Evolutionary conservation across 2,888 invertebrate species (phyloP).

Genomic region (Didymodactylos carnosus): DNA sequence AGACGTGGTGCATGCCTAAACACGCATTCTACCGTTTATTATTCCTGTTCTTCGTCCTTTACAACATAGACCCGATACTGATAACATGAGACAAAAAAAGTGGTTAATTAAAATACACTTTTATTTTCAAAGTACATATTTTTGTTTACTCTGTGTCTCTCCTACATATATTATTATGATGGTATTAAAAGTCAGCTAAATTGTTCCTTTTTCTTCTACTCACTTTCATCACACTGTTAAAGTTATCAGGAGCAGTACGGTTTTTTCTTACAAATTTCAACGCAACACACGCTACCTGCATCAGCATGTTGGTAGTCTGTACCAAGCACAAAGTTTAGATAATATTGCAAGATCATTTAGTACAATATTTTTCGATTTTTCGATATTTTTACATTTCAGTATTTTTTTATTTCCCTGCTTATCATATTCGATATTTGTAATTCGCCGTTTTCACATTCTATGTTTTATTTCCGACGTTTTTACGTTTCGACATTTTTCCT

Average conservation of each 20-base stretch:
- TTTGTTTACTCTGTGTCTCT: background rate
- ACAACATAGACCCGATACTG: too few relatives aligned
- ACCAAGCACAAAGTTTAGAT: background rate
- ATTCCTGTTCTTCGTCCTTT: too few relatives aligned
- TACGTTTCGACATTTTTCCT: too few relatives aligned
- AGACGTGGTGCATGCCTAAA: too few relatives aligned
- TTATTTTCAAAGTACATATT: background rate
- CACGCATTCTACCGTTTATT: too few relatives aligned
- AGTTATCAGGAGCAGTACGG: background rate
- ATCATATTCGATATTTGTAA: too few relatives aligned
- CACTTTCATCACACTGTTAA: background rate
- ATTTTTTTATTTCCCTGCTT: too few relatives aligned
- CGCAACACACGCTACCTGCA: background rate
- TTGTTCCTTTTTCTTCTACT: background rate
- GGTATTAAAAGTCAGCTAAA: background rate
- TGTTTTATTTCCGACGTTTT: too few relatives aligned
- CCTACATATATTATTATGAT: background rate
- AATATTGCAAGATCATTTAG: background rate
- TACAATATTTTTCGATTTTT: too few relatives aligned
- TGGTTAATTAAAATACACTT: background rate
- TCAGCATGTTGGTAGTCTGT: background rate
- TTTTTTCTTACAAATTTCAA: background rate
- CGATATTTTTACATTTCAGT: too few relatives aligned
- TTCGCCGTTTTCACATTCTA: too few relatives aligned
- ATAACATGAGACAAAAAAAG: background rate